Base-by-base conservation (phyloP, 92 coral and sea anemone genomes). In the Pocillopora grandis region DNA sequence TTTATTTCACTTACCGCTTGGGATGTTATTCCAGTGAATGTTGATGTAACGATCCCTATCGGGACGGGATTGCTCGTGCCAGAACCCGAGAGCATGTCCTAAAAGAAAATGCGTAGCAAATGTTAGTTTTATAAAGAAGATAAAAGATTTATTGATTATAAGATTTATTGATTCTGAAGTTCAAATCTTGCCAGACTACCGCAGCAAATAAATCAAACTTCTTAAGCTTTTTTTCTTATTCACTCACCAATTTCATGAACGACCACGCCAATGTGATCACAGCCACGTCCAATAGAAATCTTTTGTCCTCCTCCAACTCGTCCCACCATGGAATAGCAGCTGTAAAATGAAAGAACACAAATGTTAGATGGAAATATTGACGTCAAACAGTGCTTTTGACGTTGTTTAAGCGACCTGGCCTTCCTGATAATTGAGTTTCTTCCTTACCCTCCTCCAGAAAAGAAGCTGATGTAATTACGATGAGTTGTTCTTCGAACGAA, bases 301-400 rank as follows among this genome's bases (percentile, higher is more conserved):
- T 85, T 88, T 84, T 91, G 94, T 17, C 66, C 61, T 69, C 91
- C 91, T 12, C 91, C 90, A 12, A 56, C 73, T 20, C 87, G 76
- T 27, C 94, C 94, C 8, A 91, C 94, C 63, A 90, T 81, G 4
- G 96, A 93, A 66, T 88, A 93, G 71, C 96, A 93, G 52, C 52
- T 42, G 52, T 42, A 3, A 42, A 42, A 42, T 42, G 52, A 42
- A 42, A 42, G 8, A 42, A 3, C 52, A 42, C 52, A 42, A 42
- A 42, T 42, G 8, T 42, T 42, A 42, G 52, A 42, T 3, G 52
- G 8, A 42, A 42, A 42, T 0, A 42, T 3, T 42, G 31, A 42
- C 8, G 52, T 42, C 52, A 42, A 42, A 42, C 52, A 42, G 52
- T 7, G 52, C 52, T 42, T 7, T 7, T 42, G 52, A 42, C 7